These are phyloP conservation scores for Paralinhomoeus sp. DNA, from an alignment of 2,888 invertebrate species.

Conservation along the genomic window DNA sequence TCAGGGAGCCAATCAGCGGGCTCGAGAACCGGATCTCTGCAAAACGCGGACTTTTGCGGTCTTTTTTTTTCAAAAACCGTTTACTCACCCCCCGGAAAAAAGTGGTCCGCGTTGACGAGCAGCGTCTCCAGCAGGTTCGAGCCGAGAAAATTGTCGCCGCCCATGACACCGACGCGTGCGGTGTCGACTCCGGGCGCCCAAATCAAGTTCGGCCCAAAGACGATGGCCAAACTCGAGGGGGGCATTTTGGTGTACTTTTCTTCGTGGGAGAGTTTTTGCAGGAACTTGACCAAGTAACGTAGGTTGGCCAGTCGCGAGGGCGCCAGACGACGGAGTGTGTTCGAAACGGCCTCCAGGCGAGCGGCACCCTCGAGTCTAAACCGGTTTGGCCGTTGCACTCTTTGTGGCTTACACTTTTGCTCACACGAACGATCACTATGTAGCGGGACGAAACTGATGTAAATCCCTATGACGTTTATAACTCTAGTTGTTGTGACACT, in stretches of 20 bases:
- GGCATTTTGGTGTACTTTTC: conserved; percentile 49
- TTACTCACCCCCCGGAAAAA: conserved; percentile 26
- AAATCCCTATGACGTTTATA: too few relatives aligned
- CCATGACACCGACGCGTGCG: conserved; percentile 1
- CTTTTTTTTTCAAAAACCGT: conserved; percentile 6
- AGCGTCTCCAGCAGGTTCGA: conserved; percentile 21
- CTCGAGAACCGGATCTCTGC: conserved; percentile 4
- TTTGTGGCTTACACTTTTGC: too few relatives aligned
- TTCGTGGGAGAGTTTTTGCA: conserved; percentile 50
- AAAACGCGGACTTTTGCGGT: neutral
- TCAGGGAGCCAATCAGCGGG: neutral
- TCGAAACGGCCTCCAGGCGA: too few relatives aligned
- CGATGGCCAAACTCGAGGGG: conserved; percentile 83
- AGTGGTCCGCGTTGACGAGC: conserved; percentile 24
- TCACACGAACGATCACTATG: too few relatives aligned
- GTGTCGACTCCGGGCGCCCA: too few relatives aligned
- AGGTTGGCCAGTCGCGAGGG: conserved; percentile 12
- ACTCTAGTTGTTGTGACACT: too few relatives aligned
- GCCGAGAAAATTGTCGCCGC: conserved; percentile 6
- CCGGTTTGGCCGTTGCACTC: too few relatives aligned
- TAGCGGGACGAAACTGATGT: too few relatives aligned
- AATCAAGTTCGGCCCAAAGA: conserved; percentile 78
- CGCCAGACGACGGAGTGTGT: too few relatives aligned
- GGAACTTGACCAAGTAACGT: conserved; percentile 61
- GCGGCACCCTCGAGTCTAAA: too few relatives aligned